A percentile compares a stretch with the other conserved stretches of the same genome.
Evolutionary conservation across 1,140 invertebrate species (phyloP).

Genomic region (Zophobas atratus): DNA sequence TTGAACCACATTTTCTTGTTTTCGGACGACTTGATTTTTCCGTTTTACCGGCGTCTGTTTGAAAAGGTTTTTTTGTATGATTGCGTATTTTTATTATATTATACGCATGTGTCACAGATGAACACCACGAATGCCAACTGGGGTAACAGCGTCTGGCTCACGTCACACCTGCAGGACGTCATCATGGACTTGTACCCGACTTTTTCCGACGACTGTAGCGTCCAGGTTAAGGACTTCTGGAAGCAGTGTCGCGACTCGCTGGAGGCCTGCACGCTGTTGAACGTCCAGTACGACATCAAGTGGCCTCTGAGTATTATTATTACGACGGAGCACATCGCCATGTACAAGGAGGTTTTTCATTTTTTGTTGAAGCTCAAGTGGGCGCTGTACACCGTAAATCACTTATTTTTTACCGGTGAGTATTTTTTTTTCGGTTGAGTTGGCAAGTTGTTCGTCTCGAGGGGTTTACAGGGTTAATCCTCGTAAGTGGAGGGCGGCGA

Average conservation of each 20-base stretch:
- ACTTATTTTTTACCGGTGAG: slow-evolving; percentile 71
- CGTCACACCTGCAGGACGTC: slow-evolving; percentile 62
- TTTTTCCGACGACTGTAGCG: slow-evolving; percentile 59
- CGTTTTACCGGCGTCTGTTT: slow-evolving; percentile 75
- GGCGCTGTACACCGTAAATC: slow-evolving; percentile 75
- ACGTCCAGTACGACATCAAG: slow-evolving; percentile 70
- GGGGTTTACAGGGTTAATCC: too few species aligned
- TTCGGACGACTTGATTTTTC: slow-evolving; percentile 76
- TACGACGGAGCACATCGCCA: slow-evolving; percentile 69
- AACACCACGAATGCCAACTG: slow-evolving; percentile 51
- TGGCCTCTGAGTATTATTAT: slow-evolving; percentile 75
- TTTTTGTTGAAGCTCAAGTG: slow-evolving; percentile 78
- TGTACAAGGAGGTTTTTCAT: slow-evolving; percentile 76
- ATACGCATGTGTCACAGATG: slow-evolving; percentile 33
- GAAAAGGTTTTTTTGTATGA: slow-evolving; percentile 67
- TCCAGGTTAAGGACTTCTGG: slow-evolving; percentile 57
- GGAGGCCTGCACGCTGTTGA: slow-evolving; percentile 71
- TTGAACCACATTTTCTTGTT: slow-evolving; percentile 76
- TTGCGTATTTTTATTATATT: too few species aligned
- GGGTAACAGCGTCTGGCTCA: slow-evolving; percentile 62
- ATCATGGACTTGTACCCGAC: slow-evolving; percentile 62
- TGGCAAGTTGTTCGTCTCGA: too few species aligned
- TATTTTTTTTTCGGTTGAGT: slow-evolving; percentile 10
- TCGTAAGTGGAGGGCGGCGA: too few species aligned
- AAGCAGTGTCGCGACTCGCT: slow-evolving; percentile 59